Evolutionary conservation across 1,140 invertebrate species (phyloP), one percentile per base, ranked within the genome.

Genomic region (Halesus radiatus): DNA sequence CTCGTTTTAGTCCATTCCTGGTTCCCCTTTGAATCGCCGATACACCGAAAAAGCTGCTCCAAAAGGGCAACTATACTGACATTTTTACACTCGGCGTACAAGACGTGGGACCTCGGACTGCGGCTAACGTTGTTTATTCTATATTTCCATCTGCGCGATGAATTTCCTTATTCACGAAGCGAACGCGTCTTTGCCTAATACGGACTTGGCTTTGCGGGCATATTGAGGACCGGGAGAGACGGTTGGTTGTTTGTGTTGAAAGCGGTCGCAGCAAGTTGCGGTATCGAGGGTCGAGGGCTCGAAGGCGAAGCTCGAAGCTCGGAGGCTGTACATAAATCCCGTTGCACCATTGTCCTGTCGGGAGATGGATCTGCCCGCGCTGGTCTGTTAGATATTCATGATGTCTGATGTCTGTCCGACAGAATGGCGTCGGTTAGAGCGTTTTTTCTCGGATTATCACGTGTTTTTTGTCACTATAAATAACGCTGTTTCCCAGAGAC

Each of bases 281-380:
- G 54, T 20, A 56, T 18, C 54, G 54, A 56, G 20, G 54, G n/a
- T 18, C 54, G 54, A 56, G 20, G 54, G n/a, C 20, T 56, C 54
- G 54, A 56, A n/a, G 54, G 45, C 56, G 62, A 62, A 37, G 7
- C n/a, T 18, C 13, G 29, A 16, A 16, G 23, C 50, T 79, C 52
- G 56, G 64, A 62, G 50, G 50, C 50, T 76, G 73, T 32, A 64
- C 58, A 80, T 80, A 80, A 80, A 80, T 80, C 62, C 60, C 22
- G 20, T 32, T 22, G 56, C 72, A 32, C 73, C 74, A 80, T 80
- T 80, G 79, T 80, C 73, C 74, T 80, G 79, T 80, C 79, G 15
- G 45, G 22, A 76, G 60, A 45, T 45, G 54, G 74, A 53, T 54
- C 52, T 37, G 20, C 45, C 37, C 23, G n/a, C 68, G 68, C 26